Percentiles rank a stretch among this genome's conserved stretches.
Conservation (phyloP, 2,797 vertebrate genomes). For the Eospalax fontanierii region DNA sequence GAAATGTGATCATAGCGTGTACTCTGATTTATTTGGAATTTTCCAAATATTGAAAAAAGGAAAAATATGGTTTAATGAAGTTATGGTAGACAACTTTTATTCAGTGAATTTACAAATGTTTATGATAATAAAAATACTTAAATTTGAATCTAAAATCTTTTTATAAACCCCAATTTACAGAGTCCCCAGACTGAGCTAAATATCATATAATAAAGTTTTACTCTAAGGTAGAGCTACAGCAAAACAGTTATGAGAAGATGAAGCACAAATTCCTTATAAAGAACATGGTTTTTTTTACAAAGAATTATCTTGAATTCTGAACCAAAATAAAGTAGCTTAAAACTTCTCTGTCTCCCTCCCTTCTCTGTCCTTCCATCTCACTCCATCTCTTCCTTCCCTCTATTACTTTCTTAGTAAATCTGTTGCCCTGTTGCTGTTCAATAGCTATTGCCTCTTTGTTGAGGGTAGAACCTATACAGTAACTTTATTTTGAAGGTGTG, state of each 20-base stretch:
- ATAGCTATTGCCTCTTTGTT: background rate
- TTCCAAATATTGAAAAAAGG: constrained; percentile 23
- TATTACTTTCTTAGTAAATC: background rate
- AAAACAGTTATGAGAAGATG: constrained; percentile 45
- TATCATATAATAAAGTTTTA: background rate
- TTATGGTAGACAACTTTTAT: constrained; percentile 1
- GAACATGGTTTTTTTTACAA: background rate
- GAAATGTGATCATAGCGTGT: constrained; percentile 8
- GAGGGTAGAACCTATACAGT: background rate
- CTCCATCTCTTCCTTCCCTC: background rate
- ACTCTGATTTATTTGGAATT: constrained; percentile 32
- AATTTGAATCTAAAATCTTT: constrained; percentile 19
- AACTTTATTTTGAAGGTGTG: background rate
- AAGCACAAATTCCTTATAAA: background rate
- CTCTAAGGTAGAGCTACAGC: background rate
- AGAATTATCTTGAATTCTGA: constrained; percentile 26
- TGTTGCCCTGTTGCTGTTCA: background rate
- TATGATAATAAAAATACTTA: background rate
- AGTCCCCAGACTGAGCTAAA: constrained; percentile 1
- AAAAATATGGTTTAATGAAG: constrained; percentile 35
- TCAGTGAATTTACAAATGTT: constrained; percentile 31
- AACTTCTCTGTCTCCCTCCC: background rate
- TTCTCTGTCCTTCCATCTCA: background rate
- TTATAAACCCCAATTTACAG: background rate
- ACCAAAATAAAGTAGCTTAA: constrained; percentile 41